phyloP scores from a whole-genome alignment of 2,888 invertebrate genomes.

The Andrena chrysosceles region DNA sequence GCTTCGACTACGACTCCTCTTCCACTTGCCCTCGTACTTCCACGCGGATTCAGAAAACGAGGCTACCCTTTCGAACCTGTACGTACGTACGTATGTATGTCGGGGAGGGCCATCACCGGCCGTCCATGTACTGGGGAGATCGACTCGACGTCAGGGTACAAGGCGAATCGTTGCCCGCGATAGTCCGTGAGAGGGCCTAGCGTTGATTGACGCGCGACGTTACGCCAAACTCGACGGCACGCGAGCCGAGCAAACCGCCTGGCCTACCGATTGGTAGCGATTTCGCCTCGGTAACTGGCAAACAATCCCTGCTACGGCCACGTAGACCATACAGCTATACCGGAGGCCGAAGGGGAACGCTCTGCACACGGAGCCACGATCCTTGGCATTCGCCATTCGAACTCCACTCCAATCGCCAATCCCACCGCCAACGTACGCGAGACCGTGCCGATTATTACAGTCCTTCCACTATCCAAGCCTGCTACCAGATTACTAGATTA shows the following conservation, averaged over 20 bases:
- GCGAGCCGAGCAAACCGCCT: conserved; percentile 75
- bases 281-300: conserved; percentile 63
- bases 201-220: conserved; percentile 84
- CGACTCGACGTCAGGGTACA: conserved; percentile 75
- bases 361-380: conserved; percentile 16
- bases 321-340: neutral
- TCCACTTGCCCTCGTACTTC: conserved; percentile 29
- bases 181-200: conserved; percentile 63
- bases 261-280: conserved; percentile 61
- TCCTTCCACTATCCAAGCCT: conserved; percentile 6
- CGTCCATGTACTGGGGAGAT: conserved; percentile 69
- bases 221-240: conserved; percentile 82
- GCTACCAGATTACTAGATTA: conserved; percentile 62
- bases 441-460: conserved; percentile 52
- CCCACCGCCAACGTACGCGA: conserved; percentile 26
- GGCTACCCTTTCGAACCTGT: conserved; percentile 71
- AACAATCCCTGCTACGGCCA: conserved; percentile 52
- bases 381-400: conserved; percentile 3
- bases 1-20: conserved; percentile 52
- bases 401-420: conserved; percentile 21
- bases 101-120: conserved; percentile 62
- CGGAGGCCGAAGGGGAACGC: conserved; percentile 33
- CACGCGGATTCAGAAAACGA: conserved; percentile 14
- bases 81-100: conserved; percentile 1
- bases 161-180: conserved; percentile 71